phyloP scores from a whole-genome alignment of 2,888 invertebrate species.

The Desoria tigrina region DNA sequence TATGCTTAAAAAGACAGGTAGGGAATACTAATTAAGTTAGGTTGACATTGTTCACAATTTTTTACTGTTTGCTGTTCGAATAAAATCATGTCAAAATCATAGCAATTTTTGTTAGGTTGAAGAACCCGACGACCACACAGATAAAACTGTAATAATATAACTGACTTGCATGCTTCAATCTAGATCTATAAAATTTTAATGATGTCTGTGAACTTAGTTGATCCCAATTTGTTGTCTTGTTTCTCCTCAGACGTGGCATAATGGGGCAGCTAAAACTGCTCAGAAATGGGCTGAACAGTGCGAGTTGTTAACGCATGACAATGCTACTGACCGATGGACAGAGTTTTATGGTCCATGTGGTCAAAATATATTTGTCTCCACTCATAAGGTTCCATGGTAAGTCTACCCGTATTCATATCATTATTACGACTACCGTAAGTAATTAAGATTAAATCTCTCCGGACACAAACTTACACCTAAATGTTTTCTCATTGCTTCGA shows the following conservation, averaged over 20 bases:
- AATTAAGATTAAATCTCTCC: not conserved
- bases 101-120: too few relatives aligned
- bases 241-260: slow-evolving; percentile 36
- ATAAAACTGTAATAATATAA: too few relatives aligned
- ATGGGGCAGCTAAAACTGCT: slow-evolving; percentile 58
- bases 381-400: slow-evolving; percentile 77
- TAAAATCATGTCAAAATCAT: too few relatives aligned
- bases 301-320: slow-evolving; percentile 69
- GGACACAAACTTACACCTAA: too few relatives aligned
- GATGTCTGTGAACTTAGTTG: too few relatives aligned
- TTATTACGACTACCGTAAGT: too few relatives aligned
- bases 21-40: not conserved
- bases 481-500: too few relatives aligned
- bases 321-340: slow-evolving; percentile 66
- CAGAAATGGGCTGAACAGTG: slow-evolving; percentile 75
- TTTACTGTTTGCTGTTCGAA: too few relatives aligned
- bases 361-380: slow-evolving; percentile 79
- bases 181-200: too few relatives aligned
- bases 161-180: too few relatives aligned
- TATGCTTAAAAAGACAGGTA: slow-evolving; percentile 12
- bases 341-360: slow-evolving; percentile 73
- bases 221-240: not conserved
- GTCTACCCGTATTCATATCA: slow-evolving; percentile 51
- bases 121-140: too few relatives aligned
- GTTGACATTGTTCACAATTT: not conserved